Evolutionary conservation across 2,113 vertebrate species (phyloP).

Genomic region (Maylandia zebra): DNA sequence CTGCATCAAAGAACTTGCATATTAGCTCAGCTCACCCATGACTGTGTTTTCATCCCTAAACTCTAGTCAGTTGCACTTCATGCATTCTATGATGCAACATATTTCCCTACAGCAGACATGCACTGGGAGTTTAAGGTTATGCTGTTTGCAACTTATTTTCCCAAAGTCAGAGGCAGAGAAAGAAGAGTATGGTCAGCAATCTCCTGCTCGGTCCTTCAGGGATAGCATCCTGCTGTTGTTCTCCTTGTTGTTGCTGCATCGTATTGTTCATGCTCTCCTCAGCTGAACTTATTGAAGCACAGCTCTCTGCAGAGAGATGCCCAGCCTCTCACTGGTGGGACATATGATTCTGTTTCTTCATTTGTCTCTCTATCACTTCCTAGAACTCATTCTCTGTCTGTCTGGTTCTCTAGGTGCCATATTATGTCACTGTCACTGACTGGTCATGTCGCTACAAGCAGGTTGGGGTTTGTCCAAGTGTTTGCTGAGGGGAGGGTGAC

Average conservation of each 20-base stretch:
- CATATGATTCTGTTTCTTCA: slow-evolving; percentile 15
- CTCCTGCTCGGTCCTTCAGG: neutral
- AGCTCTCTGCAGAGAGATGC: neutral
- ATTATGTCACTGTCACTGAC: slow-evolving; percentile 48
- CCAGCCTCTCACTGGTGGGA: neutral
- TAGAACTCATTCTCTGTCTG: slow-evolving; percentile 8
- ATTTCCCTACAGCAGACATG: neutral
- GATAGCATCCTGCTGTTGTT: neutral
- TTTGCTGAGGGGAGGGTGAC: slow-evolving; percentile 52
- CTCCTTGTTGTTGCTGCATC: slow-evolving; percentile 22
- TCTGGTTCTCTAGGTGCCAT: slow-evolving; percentile 39
- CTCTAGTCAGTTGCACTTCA: neutral
- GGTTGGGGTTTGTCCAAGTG: slow-evolving; percentile 25
- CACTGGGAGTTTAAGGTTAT: neutral
- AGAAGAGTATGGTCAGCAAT: slow-evolving; percentile 20
- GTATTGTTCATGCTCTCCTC: slow-evolving; percentile 10
- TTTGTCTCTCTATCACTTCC: slow-evolving; percentile 28
- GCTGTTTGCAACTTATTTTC: neutral
- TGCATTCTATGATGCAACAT: neutral
- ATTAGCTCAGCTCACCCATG: neutral
- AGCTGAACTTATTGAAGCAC: neutral
- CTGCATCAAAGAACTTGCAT: neutral
- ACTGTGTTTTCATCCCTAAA: neutral
- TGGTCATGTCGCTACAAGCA: slow-evolving; percentile 50
- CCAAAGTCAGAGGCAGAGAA: slow-evolving; percentile 20